Base-by-base conservation (phyloP, 2,888 invertebrate genomes). In the Hemaris fuciformis region DNA sequence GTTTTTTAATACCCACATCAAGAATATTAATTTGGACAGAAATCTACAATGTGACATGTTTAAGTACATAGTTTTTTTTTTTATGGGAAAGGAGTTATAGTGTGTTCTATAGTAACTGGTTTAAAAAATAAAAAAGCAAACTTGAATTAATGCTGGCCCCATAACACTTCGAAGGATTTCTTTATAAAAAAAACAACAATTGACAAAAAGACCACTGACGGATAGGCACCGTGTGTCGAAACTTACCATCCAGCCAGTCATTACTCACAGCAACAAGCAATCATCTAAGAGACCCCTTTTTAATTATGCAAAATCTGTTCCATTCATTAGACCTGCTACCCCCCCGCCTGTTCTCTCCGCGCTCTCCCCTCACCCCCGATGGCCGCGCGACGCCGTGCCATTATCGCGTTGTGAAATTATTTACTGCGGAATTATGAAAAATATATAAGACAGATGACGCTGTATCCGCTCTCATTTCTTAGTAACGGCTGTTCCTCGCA, bases 231-330 rank as follows among this genome's bases (percentile, higher is more conserved):
- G 31, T 27, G 18, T 53, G 27, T 53, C 53, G 18, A 53, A 27
- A 53, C 18, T 53, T 31, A 38, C 53, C 25, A 41, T 38, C 59
- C 59, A 62, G 31, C 25, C 34, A 57, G 70, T 79, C 81, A 89
- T 90, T 85, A 86, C 79, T 90, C 87, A 87, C 85, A 81, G 81
- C 84, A 88, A 87, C 85, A 86, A 83, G 87, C 84, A 88, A 88
- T 89, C 86, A 83, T 85, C 81, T 81, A 75, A 71, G 78, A 77
- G 81, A 83, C 83, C 86, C 87, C 86, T 85, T 89, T 90, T 89
- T 91, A 91, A 90, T 91, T 90, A 89, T 89, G 87, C 84, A 87
- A 89, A 90, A 91, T 91, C 87, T 86, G 85, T 84, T 80, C 81
- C 85, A 85, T 87, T 87, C 81, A 84, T 88, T 85, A 80, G 48